Evolutionary conservation across 1,140 invertebrate species (phyloP).

Genomic region (Drosophila jambulina): DNA sequence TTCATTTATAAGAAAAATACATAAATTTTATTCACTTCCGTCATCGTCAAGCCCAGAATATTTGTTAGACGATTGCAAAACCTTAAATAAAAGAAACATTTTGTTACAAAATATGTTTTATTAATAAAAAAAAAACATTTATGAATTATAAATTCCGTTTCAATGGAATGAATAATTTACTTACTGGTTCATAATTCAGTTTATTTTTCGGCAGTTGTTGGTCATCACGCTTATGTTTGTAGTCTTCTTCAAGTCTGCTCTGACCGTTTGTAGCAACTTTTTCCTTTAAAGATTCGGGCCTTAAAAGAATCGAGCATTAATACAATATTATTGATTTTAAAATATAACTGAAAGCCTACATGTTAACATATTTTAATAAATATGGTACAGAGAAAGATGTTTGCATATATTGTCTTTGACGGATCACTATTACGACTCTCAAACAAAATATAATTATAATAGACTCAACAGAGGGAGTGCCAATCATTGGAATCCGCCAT

Average conservation of each 20-base stretch:
- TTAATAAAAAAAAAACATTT: too few species aligned
- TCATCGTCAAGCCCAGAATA: slow-evolving; percentile 80
- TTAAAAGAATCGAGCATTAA: neutral
- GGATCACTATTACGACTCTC: too few species aligned
- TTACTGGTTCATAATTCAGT: slow-evolving; percentile 57
- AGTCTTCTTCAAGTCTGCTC: slow-evolving; percentile 56
- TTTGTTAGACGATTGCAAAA: slow-evolving; percentile 73
- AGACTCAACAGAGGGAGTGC: too few species aligned
- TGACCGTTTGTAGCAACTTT: slow-evolving; percentile 31
- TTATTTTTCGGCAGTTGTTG: slow-evolving; percentile 54
- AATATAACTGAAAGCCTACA: neutral
- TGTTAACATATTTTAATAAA: neutral
- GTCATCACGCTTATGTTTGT: slow-evolving; percentile 55
- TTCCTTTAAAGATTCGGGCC: slow-evolving; percentile 39
- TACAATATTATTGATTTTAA: neutral
- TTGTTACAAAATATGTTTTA: too few species aligned
- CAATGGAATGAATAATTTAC: slow-evolving; percentile 11
- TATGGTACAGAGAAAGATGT: too few species aligned
- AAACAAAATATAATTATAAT: too few species aligned
- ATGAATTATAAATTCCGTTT: too few species aligned
- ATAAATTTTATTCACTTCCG: slow-evolving; percentile 72
- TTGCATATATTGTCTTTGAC: too few species aligned
- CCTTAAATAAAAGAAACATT: slow-evolving; percentile 44
- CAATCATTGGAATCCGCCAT: too few species aligned
- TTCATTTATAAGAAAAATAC: slow-evolving; percentile 69